phyloP scores from a whole-genome alignment of 2,888 invertebrate species.

The Caenorhabditis japonica region DNA sequence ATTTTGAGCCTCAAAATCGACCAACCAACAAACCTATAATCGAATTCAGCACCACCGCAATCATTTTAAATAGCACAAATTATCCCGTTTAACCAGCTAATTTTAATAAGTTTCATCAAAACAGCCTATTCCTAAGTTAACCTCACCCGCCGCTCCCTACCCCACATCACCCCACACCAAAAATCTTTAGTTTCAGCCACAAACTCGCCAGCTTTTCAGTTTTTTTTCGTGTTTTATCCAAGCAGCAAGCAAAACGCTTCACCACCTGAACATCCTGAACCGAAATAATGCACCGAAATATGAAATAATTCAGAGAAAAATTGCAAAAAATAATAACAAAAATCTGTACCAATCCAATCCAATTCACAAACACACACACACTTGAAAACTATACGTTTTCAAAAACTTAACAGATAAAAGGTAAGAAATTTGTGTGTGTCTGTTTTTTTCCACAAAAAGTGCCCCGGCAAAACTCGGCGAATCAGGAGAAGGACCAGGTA shows the following conservation, averaged over 20 bases:
- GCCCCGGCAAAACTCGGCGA: no score
- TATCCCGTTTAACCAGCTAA: no score
- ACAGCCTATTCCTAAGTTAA: slow-evolving; percentile 2
- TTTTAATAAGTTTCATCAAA: no score
- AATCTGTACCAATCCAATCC: slow-evolving; percentile 16
- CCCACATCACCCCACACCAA: neutral
- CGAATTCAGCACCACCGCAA: no score
- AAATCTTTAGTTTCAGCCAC: slow-evolving; percentile 1
- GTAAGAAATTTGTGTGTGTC: no score
- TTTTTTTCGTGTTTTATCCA: slow-evolving; percentile 5
- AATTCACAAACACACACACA: neutral
- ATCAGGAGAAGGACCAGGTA: no score
- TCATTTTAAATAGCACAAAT: no score
- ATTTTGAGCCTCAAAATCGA: no score
- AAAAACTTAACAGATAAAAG: no score
- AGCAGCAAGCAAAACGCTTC: neutral
- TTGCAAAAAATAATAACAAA: slow-evolving; percentile 3
- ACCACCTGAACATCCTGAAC: neutral
- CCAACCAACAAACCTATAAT: no score
- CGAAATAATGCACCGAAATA: neutral
- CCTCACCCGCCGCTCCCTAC: neutral
- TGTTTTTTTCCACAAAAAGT: no score
- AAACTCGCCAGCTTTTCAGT: slow-evolving; percentile 18
- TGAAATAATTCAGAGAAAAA: slow-evolving; percentile 7
- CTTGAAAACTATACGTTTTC: no score